Percentiles rank a stretch among this genome's conserved stretches.
These are phyloP conservation scores for Danaus chrysippus DNA, from an alignment of 2,888 invertebrate genomes.

Conservation along the genomic window DNA sequence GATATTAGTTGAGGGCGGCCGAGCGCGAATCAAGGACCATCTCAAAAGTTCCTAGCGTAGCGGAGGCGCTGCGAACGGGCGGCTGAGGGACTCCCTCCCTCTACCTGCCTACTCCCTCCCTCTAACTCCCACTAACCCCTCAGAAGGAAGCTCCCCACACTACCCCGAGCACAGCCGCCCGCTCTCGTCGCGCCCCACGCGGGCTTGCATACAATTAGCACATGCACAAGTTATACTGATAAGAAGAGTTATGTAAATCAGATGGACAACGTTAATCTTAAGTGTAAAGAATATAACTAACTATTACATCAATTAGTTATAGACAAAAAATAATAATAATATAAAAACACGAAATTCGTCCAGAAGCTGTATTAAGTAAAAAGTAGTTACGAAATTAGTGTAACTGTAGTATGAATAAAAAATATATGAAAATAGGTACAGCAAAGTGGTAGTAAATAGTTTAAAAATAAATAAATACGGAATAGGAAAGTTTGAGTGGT, in stretches of 20 bases:
- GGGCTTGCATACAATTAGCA: conserved; percentile 59
- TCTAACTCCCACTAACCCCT: conserved; percentile 8
- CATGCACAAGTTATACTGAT: conserved; percentile 59
- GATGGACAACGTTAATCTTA: conserved; percentile 64
- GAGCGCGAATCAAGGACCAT: conserved; percentile 88
- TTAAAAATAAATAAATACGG: conserved; percentile 48
- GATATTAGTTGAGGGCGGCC: conserved; percentile 80
- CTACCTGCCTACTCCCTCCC: background rate
- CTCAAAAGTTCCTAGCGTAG: conserved; percentile 91
- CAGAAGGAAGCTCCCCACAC: background rate
- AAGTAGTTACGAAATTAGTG: conserved; percentile 34
- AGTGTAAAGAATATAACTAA: conserved; percentile 58
- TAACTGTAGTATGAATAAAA: conserved; percentile 39
- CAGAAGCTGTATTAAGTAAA: conserved; percentile 56
- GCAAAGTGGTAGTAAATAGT: conserved; percentile 35
- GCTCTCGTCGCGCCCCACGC: conserved; percentile 17
- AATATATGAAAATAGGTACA: conserved; percentile 35
- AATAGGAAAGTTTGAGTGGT: conserved; percentile 88
- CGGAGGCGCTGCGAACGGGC: conserved; percentile 36
- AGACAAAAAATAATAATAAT: conserved; percentile 50
- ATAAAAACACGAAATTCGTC: conserved; percentile 53
- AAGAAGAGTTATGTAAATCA: conserved; percentile 51
- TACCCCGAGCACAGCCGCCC: conserved; percentile 13
- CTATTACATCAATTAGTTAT: conserved; percentile 71
- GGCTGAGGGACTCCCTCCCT: conserved; percentile 9